Evolutionary conservation across 2,113 vertebrate genomes (phyloP).

Genomic region (Geococcyx californianus): DNA sequence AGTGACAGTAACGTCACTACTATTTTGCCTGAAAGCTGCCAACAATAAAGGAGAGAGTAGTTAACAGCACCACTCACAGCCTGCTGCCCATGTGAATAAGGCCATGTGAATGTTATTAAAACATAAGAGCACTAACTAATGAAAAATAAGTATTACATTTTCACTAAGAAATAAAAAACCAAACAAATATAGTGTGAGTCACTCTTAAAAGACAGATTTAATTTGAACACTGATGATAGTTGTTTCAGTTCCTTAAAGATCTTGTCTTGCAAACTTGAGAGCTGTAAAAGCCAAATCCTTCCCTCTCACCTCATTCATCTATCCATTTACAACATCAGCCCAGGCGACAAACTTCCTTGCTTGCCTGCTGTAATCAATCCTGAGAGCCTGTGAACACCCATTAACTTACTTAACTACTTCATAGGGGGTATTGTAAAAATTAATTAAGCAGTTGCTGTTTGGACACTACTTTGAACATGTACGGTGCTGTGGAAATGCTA

Average conservation of each 20-base stretch:
- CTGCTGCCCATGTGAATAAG: neutral
- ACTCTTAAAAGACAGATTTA: neutral
- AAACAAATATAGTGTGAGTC: neutral
- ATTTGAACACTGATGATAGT: neutral
- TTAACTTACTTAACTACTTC: slow-evolving; percentile 52
- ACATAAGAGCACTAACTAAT: neutral
- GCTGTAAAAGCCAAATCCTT: neutral
- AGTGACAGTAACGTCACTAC: neutral
- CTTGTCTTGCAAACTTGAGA: slow-evolving; percentile 3
- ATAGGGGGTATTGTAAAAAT: slow-evolving; percentile 6
- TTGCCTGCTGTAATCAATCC: slow-evolving; percentile 53
- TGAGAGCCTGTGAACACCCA: slow-evolving; percentile 37
- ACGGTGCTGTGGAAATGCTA: neutral
- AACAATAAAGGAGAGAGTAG: neutral
- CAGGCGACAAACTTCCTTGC: slow-evolving; percentile 20
- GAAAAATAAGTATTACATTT: neutral
- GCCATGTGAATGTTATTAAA: neutral
- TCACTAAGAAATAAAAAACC: neutral
- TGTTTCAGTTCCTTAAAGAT: neutral
- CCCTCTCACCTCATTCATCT: slow-evolving; percentile 19
- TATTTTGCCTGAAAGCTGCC: neutral
- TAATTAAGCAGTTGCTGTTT: slow-evolving; percentile 65
- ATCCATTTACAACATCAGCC: neutral
- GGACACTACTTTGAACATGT: slow-evolving; percentile 28
- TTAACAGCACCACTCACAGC: neutral